Evolutionary conservation across 2,888 invertebrate species (phyloP), one percentile per base, ranked within the genome.

Genomic region (Neuroscelio doddi): DNA sequence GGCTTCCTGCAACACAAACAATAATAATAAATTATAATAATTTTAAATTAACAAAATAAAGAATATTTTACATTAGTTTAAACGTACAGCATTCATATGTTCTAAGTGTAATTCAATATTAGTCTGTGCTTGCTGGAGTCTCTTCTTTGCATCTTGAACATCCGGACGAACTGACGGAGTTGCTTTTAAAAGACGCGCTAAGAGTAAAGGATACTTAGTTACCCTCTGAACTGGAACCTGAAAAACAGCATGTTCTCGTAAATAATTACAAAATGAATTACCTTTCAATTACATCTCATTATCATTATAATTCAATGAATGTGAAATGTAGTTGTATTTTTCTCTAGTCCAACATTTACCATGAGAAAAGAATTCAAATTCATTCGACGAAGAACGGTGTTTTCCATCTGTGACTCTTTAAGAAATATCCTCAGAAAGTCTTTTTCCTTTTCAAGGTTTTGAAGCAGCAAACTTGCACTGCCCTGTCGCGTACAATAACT

Each of bases 281-380:
- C n/a, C n/a, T n/a, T n/a, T n/a, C n/a, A n/a, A n/a, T n/a, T n/a
- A n/a, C n/a, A n/a, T n/a, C n/a, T n/a, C n/a, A n/a, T n/a, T n/a
- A n/a, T n/a, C n/a, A n/a, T n/a, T n/a, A n/a, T n/a, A n/a, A n/a
- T n/a, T n/a, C n/a, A n/a, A n/a, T n/a, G n/a, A n/a, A n/a, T n/a
- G n/a, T n/a, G n/a, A n/a, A n/a, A n/a, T n/a, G n/a, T n/a, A n/a
- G 8, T 12, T 32, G 3, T 10, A 10, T 32, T 32, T 32, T 32
- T 5, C 10, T 32, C 10, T 32, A n/a, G 1, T n/a, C 15, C 15
- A 14, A 10, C 3, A 74, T 86, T 85, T 84, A 95, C 96, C 96
- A 97, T 97, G 53, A 97, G 90, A 86, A 97, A 98, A n/a, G 97
- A 96, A 86, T 97, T 96, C 42, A 98, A 88, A 85, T 97, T 97